A percentile compares a stretch with the other conserved stretches of the same genome.
Conservation (phyloP, 1,140 invertebrate genomes). For the Acromyrmex echinatior region DNA sequence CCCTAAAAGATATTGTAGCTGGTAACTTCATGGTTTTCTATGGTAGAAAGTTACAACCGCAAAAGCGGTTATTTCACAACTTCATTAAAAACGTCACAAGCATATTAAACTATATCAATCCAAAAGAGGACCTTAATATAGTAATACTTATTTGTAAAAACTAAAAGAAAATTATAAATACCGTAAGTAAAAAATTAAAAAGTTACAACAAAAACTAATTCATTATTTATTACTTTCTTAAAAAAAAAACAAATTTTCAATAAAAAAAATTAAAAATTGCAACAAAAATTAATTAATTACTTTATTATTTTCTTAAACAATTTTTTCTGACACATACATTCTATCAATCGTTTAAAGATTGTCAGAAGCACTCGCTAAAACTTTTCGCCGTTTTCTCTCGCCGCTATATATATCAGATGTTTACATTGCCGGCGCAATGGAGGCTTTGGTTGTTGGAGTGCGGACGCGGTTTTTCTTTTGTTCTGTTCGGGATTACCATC, state of each 20-base stretch:
- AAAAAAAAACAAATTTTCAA: neutral
- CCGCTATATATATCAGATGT: constrained; percentile 74
- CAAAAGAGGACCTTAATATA: neutral
- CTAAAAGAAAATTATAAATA: neutral
- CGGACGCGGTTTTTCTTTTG: constrained; percentile 66
- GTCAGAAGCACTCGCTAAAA: constrained; percentile 71
- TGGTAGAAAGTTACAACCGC: neutral
- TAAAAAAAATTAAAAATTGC: neutral
- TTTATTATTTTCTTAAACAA: constrained; percentile 11
- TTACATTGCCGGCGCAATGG: constrained; percentile 71
- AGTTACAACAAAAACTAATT: neutral
- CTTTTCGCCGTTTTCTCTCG: constrained; percentile 72
- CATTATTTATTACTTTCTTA: constrained; percentile 1
- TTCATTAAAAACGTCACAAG: neutral
- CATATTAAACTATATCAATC: neutral
- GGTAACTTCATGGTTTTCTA: neutral
- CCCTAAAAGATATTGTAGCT: neutral
- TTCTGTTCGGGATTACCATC: constrained; percentile 55
- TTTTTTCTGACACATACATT: constrained; percentile 27
- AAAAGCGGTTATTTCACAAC: neutral
- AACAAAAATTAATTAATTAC: neutral
- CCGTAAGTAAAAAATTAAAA: too few relatives aligned
- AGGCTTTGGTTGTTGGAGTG: constrained; percentile 68
- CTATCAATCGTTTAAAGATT: constrained; percentile 68
- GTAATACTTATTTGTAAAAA: neutral